Base-by-base conservation (phyloP, 2,113 vertebrate genomes). In the Ivindomyrus marchei region DNA sequence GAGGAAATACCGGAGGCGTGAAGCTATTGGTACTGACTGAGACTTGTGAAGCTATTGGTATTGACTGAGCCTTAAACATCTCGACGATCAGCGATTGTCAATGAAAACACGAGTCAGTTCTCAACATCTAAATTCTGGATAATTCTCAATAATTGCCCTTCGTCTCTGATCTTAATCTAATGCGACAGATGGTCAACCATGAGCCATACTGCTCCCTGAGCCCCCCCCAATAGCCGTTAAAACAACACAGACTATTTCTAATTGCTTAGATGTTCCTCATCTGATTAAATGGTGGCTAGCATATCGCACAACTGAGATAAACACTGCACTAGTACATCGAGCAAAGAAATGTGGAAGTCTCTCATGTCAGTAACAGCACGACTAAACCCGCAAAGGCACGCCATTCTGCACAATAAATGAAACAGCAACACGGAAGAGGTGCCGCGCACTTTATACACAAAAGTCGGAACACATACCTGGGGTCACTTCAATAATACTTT, bases 401-500 rank as follows among this genome's bases (percentile, higher is more conserved):
- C 31, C 74, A 80, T 70, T 27, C 62, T 70, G 62, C 10, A 27
- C 27, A 70, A 31, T 31, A 70, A 31, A 31, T 31, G 1, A 31
- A 31, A 27, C 27, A 19, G 74, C 36, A 19, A 46, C 39, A 19
- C 52, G 10, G 9, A 62, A 21, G 9, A 88, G 21, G 39, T 36
- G 87, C 50, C 36, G 52, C 19, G 52, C 39, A 56, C 36, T 19
- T 89, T 85, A 85, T 85, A 24, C 39, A 85, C 70, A 50, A 50
- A 58, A 45, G 17, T 13, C 31, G 13, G 36, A 88, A 88, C 1
- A 85, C 87, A 36, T 66, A 66, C 88, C 62, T 70, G 27, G 46
- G 9, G 7, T 36, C 90, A 85, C 90, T 90, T 90, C 90, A 52
- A 47, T 88, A 80, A 91, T 58, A 92, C 62, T 84, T 89, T 90